Evolutionary conservation across 1,140 invertebrate species (phyloP).

Genomic region (Zaprionus vittiger): DNA sequence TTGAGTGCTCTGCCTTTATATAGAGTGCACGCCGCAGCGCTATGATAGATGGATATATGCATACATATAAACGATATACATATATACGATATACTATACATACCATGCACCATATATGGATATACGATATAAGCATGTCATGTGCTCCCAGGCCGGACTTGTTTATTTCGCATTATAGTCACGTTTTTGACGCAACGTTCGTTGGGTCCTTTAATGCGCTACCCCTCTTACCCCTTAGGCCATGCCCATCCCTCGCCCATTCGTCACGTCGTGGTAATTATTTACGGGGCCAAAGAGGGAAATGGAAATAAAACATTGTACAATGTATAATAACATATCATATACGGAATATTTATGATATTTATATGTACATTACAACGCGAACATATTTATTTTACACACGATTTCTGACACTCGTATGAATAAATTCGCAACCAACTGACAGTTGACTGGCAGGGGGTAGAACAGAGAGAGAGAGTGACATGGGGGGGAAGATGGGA

Average conservation of each 20-base stretch:
- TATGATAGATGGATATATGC: constrained; percentile 6
- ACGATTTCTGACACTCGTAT: constrained; percentile 54
- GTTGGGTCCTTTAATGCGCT: constrained; percentile 77
- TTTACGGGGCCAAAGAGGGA: constrained; percentile 66
- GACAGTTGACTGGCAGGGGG: not conserved
- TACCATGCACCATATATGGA: constrained; percentile 7
- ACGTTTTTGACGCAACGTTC: constrained; percentile 82
- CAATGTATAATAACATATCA: constrained; percentile 69
- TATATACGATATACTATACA: not conserved
- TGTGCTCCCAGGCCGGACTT: constrained; percentile 14
- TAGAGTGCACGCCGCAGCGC: constrained; percentile 54
- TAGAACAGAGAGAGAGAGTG: no score
- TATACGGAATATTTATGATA: constrained; percentile 66
- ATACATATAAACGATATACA: not conserved
- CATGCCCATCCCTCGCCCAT: not conserved
- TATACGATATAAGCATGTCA: constrained; percentile 14
- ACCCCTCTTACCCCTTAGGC: constrained; percentile 44
- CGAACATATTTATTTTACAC: constrained; percentile 64
- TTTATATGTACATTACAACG: constrained; percentile 65
- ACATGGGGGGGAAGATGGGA: not conserved
- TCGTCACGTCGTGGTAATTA: constrained; percentile 77
- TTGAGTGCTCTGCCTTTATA: constrained; percentile 62
- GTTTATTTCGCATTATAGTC: constrained; percentile 69
- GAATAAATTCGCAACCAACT: constrained; percentile 58
- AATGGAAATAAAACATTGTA: constrained; percentile 66